Base-by-base conservation (phyloP, 2,888 invertebrate species). In the Stramonita haemastoma region DNA sequence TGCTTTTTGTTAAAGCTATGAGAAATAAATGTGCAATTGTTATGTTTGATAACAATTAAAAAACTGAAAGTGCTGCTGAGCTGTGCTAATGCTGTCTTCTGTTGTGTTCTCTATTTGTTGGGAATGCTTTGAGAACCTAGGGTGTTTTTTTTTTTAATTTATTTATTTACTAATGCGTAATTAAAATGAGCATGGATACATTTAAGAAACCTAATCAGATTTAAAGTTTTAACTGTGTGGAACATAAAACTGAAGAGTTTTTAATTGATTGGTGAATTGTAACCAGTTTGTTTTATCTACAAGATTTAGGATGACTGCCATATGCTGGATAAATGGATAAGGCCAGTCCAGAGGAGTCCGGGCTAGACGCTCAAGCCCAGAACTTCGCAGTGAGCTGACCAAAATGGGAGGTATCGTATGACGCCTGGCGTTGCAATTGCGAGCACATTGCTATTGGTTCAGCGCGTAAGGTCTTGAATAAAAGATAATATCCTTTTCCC, bases 241-340 rank as follows among this genome's bases (percentile, higher is more conserved):
- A 46, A 46, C 46, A 46, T 46, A 46, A 8, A 5, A 46, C 46
- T 8, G 46, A 46, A 46, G 46, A 60, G 60, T 60, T 46, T 46
- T 46, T 8, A 5, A 46, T n/a, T 73, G 73, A 26, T 83, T 6
- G 29, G 22, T 46, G 81, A 83, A 26, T 83, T 83, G 81, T 86
- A 88, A 88, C 57, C 56, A 85, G 85, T 89, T 13, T 89, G 84
- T 85, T 89, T 73, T 89, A 70, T 85, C 84, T 89, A 89, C 89
- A 73, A 89, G 89, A 85, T 73, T 22, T 84, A 89, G 89, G 89
- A 11, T 88, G 86, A 70, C 70, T 87, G 85, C 60, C 81, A 66
- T 34, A 34, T 84, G 85, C 32, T 89, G 85, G 66, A 83, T 89
- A 73, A 88, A 89, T 85, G 88, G 88, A 81, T 88, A 46, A 70